Percentiles rank a stretch among this genome's conserved stretches.
Evolutionary conservation across 2,113 vertebrate species (phyloP).

Genomic region (Hylia prasina): DNA sequence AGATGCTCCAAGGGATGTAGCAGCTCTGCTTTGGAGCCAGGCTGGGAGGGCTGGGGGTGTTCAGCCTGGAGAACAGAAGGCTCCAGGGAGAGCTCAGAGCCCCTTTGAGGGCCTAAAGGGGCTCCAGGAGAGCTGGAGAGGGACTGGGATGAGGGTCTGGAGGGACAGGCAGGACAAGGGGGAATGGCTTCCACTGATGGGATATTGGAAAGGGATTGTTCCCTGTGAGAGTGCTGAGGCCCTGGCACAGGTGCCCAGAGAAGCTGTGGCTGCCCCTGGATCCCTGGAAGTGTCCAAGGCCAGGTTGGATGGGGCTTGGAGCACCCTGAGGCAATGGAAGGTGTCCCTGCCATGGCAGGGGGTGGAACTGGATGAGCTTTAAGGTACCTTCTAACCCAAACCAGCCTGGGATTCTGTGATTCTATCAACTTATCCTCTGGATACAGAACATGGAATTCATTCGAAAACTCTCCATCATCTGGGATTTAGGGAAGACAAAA

Average conservation of each 20-base stretch:
- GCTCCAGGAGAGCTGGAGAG: background rate
- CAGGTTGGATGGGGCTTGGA: accelerated
- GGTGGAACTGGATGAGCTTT: background rate
- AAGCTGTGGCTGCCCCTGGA: background rate
- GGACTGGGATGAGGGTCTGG: accelerated
- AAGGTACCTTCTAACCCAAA: background rate
- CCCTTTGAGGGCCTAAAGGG: background rate
- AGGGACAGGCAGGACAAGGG: background rate
- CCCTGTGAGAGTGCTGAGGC: accelerated
- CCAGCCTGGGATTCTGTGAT: background rate
- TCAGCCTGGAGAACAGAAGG: background rate
- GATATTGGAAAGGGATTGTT: accelerated
- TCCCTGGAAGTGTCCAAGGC: background rate
- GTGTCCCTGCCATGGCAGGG: background rate
- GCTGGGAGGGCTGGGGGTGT: background rate
- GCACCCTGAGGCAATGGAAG: accelerated
- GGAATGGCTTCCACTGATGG: background rate
- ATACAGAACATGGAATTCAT: background rate
- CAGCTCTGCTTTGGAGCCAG: background rate
- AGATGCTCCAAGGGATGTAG: background rate
- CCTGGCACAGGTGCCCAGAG: background rate
- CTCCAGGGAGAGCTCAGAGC: accelerated
- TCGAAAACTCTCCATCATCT: accelerated
- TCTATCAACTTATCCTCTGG: background rate
- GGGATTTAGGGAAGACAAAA: background rate